A percentile compares a stretch with the other conserved stretches of the same genome.
phyloP scores from a whole-genome alignment of 2,113 vertebrate genomes.

The Sylvicapra grimmia region DNA sequence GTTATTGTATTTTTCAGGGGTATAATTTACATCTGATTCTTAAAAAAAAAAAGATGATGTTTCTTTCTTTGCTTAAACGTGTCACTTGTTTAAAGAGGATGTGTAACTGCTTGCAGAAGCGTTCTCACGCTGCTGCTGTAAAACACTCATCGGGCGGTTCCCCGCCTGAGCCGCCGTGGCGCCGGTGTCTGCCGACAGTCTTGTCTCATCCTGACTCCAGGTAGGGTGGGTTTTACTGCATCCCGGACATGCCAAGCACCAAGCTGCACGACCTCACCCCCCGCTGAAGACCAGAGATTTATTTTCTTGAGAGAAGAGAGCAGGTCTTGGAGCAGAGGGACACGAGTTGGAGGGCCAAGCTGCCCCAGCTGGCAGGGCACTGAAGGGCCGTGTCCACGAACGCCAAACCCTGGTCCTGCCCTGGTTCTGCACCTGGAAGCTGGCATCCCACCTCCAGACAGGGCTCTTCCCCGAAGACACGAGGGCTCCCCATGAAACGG shows the following conservation, averaged over 20 bases:
- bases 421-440: no score
- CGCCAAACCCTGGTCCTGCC: accelerated
- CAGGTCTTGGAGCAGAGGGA: neutral
- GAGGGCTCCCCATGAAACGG: accelerated
- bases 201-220: accelerated
- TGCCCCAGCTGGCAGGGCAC: accelerated
- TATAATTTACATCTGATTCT: neutral
- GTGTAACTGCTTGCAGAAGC: no score
- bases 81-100: neutral
- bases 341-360: neutral
- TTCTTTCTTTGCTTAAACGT: neutral
- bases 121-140: accelerated
- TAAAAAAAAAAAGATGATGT: neutral
- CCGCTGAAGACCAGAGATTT: neutral
- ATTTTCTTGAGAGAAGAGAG: neutral
- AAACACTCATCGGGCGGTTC: accelerated
- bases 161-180: accelerated
- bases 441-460: neutral
- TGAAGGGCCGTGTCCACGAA: accelerated
- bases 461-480: neutral
- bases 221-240: accelerated
- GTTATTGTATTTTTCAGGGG: neutral
- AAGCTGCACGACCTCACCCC: neutral
- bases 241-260: accelerated
- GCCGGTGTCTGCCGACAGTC: accelerated